Percentiles rank a stretch among this genome's conserved stretches.
These are phyloP conservation scores for Seriola dumerili DNA, from an alignment of 2,113 vertebrate species.

Conservation along the genomic window DNA sequence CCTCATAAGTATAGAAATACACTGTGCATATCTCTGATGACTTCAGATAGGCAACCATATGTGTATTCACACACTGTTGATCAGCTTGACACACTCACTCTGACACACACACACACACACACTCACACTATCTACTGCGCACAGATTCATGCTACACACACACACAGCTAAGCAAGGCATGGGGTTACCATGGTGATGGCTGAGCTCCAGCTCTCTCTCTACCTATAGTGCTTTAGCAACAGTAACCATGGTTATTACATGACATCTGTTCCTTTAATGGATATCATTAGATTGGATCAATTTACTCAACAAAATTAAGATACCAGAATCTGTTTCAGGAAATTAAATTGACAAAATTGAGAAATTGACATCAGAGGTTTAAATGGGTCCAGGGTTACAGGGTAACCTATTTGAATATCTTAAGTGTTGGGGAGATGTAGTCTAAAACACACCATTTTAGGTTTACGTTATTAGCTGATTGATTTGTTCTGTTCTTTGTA, in stretches of 20 bases:
- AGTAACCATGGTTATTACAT: conserved; percentile 74
- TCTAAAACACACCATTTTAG: neutral
- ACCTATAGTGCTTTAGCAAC: conserved; percentile 79
- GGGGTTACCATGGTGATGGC: conserved; percentile 81
- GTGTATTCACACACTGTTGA: conserved; percentile 47
- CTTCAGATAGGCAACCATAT: conserved; percentile 47
- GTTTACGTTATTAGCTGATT: neutral
- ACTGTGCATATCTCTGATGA: conserved; percentile 5
- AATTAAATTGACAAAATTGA: conserved; percentile 35
- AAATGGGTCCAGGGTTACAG: neutral
- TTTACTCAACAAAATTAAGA: conserved; percentile 50
- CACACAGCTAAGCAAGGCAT: conserved; percentile 63
- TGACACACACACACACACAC: conserved; percentile 7
- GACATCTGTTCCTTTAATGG: conserved; percentile 75
- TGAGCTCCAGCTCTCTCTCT: conserved; percentile 67
- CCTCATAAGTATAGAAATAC: conserved; percentile 22
- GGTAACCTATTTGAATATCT: neutral
- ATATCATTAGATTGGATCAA: conserved; percentile 65
- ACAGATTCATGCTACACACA: conserved; percentile 25
- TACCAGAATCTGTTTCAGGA: conserved; percentile 37
- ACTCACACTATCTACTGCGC: neutral
- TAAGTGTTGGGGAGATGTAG: neutral
- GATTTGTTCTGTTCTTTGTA: neutral
- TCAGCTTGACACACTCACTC: conserved; percentile 40
- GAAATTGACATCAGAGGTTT: conserved; percentile 20